Conservation (phyloP, 1,140 invertebrate genomes). For the Drosophila pseudoobscura region DNA sequence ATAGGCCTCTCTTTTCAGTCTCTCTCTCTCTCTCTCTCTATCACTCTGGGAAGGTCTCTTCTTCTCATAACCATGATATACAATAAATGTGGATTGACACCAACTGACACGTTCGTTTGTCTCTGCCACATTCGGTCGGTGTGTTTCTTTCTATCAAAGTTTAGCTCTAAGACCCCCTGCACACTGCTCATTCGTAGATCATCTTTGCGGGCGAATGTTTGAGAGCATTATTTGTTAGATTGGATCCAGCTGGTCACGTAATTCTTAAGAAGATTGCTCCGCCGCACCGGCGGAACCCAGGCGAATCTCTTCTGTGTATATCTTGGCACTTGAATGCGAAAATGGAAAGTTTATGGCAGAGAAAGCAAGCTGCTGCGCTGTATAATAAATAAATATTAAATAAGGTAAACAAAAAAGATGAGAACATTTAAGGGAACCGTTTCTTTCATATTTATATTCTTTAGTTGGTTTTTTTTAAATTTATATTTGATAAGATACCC, state of each 20-base stretch:
- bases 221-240: conserved; percentile 13
- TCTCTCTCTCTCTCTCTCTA: background rate
- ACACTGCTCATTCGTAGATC: conserved; percentile 43
- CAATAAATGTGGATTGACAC: background rate
- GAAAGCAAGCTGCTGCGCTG: conserved; percentile 20
- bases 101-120: conserved; percentile 50
- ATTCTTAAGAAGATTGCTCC: conserved; percentile 18
- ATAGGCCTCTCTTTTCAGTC: conserved; percentile 26
- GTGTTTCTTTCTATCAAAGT: conserved; percentile 19
- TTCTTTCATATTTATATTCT: background rate
- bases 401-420: background rate
- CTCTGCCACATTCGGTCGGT: background rate
- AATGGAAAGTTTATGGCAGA: conserved; percentile 23
- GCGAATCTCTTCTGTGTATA: background rate
- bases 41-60: conserved; percentile 4
- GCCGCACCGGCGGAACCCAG: too few relatives aligned
- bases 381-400: conserved; percentile 3
- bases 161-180: conserved; percentile 13
- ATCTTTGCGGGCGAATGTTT: background rate
- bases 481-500: background rate
- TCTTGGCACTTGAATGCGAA: conserved; percentile 1
- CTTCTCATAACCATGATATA: conserved; percentile 20
- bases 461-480: background rate
- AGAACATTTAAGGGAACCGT: background rate
- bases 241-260: conserved; percentile 37